Conservation (phyloP, 1,140 invertebrate genomes). For the Ostrea denselamellosa region DNA sequence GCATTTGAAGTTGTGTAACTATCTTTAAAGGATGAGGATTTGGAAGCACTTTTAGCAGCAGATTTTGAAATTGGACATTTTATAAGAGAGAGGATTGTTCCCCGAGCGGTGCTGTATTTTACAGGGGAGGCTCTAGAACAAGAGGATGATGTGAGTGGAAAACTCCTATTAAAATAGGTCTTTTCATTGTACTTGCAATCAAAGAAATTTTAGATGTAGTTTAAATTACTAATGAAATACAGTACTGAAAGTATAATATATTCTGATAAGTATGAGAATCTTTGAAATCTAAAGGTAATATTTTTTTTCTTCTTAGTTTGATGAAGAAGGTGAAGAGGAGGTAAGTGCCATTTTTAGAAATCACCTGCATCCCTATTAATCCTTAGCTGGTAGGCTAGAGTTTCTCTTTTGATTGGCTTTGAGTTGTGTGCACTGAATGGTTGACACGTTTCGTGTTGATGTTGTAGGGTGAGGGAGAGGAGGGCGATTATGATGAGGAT, state of each 20-base stretch:
- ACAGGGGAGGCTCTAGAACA: conserved; percentile 84
- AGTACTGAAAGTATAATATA: too few relatives aligned
- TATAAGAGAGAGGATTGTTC: conserved; percentile 77
- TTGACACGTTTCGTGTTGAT: conserved; percentile 34
- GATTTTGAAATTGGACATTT: conserved; percentile 99
- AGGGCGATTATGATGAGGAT: conserved; percentile 73
- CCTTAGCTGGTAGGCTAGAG: not conserved
- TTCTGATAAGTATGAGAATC: too few relatives aligned
- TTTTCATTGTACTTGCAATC: too few relatives aligned
- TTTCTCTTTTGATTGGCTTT: not conserved
- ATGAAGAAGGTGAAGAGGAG: conserved; percentile 71
- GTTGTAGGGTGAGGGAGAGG: conserved; percentile 62
- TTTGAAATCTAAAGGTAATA: not conserved
- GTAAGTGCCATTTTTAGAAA: conserved; percentile 46
- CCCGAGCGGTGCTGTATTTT: conserved; percentile 87
- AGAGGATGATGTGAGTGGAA: conserved; percentile 68
- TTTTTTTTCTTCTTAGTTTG: conserved; percentile 66
- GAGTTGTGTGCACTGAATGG: conserved; percentile 14
- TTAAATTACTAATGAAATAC: not conserved
- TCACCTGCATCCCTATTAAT: not conserved
- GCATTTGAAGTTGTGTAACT: not conserved
- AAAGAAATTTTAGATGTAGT: not conserved
- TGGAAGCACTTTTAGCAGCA: conserved; percentile 88
- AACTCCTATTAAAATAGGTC: too few relatives aligned
- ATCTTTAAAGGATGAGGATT: conserved; percentile 82